These are phyloP conservation scores for Rafetus swinhoei DNA, from an alignment of 2,113 vertebrate species.

Conservation along the genomic window DNA sequence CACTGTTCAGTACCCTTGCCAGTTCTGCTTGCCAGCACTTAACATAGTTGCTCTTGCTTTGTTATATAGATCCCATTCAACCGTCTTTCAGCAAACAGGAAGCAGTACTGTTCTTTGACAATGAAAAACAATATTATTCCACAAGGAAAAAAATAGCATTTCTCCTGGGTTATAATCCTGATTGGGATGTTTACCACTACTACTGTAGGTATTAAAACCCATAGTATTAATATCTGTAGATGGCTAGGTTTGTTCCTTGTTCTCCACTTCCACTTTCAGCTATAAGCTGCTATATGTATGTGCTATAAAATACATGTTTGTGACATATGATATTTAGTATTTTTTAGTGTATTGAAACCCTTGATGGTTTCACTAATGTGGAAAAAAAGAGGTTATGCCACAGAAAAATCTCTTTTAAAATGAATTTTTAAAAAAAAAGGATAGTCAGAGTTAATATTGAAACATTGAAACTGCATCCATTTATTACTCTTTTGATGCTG, in stretches of 20 bases:
- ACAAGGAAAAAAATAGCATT: background rate
- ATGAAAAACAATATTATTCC: background rate
- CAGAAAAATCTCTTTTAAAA: constrained; percentile 19
- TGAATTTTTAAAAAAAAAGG: background rate
- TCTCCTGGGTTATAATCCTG: background rate
- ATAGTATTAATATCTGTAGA: background rate
- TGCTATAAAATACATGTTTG: background rate
- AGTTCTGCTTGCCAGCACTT: background rate
- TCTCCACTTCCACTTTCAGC: background rate
- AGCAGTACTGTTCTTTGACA: background rate
- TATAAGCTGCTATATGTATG: background rate
- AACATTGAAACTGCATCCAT: background rate
- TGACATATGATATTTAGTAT: background rate
- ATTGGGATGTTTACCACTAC: background rate
- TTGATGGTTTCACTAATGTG: background rate
- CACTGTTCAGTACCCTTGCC: background rate
- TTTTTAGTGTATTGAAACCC: background rate
- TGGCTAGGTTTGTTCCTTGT: background rate
- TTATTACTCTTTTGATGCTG: constrained; percentile 22
- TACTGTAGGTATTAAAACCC: background rate
- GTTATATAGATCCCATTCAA: background rate
- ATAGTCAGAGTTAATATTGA: background rate
- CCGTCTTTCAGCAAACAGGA: background rate
- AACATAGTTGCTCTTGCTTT: background rate
- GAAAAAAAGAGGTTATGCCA: background rate